Evolutionary conservation across 2,113 vertebrate species (phyloP).

Genomic region (Istiophorus platypterus): DNA sequence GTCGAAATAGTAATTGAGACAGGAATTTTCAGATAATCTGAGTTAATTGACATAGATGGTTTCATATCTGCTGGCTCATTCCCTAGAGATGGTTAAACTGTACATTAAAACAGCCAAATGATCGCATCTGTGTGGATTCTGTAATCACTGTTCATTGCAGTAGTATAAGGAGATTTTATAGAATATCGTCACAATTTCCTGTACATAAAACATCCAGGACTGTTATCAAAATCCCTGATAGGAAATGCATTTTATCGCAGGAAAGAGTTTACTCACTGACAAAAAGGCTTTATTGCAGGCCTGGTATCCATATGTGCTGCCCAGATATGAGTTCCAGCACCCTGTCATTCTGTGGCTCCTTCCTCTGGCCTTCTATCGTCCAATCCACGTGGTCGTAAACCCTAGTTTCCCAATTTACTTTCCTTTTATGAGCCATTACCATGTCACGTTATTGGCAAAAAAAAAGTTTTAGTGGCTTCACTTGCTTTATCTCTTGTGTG

Average conservation of each 20-base stretch:
- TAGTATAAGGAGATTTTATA: conserved; percentile 4
- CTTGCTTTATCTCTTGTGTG: conserved; percentile 56
- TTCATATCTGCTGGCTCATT: conserved; percentile 23
- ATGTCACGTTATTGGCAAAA: conserved; percentile 50
- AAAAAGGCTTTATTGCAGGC: conserved; percentile 33
- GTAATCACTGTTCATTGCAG: conserved; percentile 12
- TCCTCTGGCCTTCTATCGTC: conserved; percentile 10
- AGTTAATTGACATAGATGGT: conserved; percentile 19
- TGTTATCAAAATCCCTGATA: conserved; percentile 37
- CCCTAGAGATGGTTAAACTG: conserved; percentile 29
- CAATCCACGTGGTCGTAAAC: conserved; percentile 59
- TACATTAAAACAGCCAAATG: neutral
- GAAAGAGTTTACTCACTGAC: conserved; percentile 26
- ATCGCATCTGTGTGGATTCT: conserved; percentile 26
- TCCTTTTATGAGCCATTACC: conserved; percentile 70
- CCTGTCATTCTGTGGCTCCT: conserved; percentile 2
- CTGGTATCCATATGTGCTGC: conserved; percentile 43
- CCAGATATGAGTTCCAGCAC: conserved; percentile 34
- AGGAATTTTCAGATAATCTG: conserved; percentile 5
- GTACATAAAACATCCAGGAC: conserved; percentile 20
- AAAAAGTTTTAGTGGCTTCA: conserved; percentile 49
- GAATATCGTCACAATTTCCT: conserved; percentile 4
- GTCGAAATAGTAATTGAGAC: conserved; percentile 11
- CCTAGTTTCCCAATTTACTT: conserved; percentile 62
- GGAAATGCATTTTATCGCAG: conserved; percentile 19